Conservation (phyloP, 2,888 invertebrate species). For the Ischnura elegans region DNA sequence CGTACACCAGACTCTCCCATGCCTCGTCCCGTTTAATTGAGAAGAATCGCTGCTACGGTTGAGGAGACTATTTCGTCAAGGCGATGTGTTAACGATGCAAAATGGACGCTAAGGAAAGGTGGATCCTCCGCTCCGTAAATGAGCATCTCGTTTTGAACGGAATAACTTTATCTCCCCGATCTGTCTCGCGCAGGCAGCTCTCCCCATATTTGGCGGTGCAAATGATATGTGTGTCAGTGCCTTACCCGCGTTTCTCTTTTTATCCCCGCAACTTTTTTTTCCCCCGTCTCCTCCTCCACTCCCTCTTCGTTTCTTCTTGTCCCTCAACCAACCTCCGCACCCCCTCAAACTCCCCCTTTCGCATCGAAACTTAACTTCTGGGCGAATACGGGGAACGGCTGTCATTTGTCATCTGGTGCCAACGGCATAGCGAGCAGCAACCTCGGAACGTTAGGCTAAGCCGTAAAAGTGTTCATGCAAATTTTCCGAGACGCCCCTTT, state of each 20-base stretch:
- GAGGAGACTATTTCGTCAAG: neutral
- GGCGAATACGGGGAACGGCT: conserved; percentile 47
- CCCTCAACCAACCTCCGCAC: neutral
- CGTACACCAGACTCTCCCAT: no score
- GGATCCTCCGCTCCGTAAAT: neutral
- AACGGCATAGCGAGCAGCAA: conserved; percentile 44
- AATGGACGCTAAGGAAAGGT: neutral
- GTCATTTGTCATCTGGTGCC: conserved; percentile 52
- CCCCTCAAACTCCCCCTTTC: neutral
- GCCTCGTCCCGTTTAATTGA: no score
- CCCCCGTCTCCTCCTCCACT: neutral
- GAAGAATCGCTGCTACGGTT: no score
- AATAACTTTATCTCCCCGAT: neutral
- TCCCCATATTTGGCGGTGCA: neutral
- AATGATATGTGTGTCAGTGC: neutral
- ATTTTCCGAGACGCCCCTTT: conserved; percentile 26
- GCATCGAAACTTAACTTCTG: conserved; percentile 41
- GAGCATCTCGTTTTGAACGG: neutral
- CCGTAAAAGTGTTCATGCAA: conserved; percentile 56
- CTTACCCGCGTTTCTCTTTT: neutral
- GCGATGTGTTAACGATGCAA: neutral
- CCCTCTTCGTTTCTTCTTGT: neutral
- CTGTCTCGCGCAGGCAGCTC: neutral
- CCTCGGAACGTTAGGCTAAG: conserved; percentile 45
- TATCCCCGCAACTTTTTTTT: neutral